These are phyloP conservation scores for Volucella inanis DNA, from an alignment of 2,888 invertebrate genomes.

Conservation along the genomic window DNA sequence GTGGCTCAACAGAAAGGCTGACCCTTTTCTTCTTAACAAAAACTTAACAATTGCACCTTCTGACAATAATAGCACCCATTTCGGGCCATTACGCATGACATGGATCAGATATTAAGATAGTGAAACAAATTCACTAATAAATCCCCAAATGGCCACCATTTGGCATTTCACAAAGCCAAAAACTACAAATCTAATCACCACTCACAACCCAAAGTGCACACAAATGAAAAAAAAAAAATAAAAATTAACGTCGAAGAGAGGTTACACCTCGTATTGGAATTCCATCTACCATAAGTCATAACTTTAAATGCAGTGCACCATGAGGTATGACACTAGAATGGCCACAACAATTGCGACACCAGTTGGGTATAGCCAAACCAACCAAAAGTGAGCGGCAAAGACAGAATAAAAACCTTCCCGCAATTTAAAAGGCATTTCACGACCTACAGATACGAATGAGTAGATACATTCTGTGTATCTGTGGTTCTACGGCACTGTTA, in stretches of 20 bases:
- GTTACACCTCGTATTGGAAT: constrained; percentile 50
- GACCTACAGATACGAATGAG: constrained; percentile 22
- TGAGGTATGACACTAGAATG: neutral
- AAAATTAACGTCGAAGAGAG: constrained; percentile 2
- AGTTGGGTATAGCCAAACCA: constrained; percentile 12
- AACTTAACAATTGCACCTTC: constrained; percentile 32
- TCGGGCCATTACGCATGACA: constrained; percentile 42
- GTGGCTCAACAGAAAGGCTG: neutral
- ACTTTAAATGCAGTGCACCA: constrained; percentile 11
- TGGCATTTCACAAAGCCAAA: constrained; percentile 44
- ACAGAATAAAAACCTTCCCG: constrained; percentile 34
- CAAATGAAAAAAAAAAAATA: constrained; percentile 19
- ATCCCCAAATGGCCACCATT: constrained; percentile 35
- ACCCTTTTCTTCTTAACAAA: too few relatives aligned
- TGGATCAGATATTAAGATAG: constrained; percentile 54
- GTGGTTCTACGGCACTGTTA: constrained; percentile 52
- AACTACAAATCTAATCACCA: constrained; percentile 28
- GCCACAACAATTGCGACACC: neutral
- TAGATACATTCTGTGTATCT: constrained; percentile 61
- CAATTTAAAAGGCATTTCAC: constrained; percentile 59
- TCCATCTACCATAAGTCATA: constrained; percentile 56
- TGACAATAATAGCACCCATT: constrained; percentile 23
- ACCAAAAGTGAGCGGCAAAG: constrained; percentile 53
- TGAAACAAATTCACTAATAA: constrained; percentile 26
- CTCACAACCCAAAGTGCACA: constrained; percentile 10